Percentiles rank a stretch among this genome's conserved stretches.
Evolutionary conservation across 2,888 invertebrate species (phyloP).

Genomic region (Halictus quadricinctus): DNA sequence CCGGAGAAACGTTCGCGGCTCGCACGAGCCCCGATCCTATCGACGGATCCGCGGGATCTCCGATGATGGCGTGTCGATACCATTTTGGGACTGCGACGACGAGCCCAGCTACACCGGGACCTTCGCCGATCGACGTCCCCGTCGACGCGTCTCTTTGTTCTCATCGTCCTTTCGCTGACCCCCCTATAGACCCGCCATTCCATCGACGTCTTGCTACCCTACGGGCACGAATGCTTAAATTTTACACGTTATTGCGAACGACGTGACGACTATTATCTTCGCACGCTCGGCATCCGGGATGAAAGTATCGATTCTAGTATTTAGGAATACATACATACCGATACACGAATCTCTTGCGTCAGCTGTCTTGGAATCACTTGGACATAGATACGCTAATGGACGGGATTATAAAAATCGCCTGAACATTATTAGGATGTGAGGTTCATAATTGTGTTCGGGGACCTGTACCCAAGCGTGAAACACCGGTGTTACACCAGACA

Average conservation of each 20-base stretch:
- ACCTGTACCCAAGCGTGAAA: too few relatives aligned
- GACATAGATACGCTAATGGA: not conserved
- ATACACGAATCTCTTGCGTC: constrained; percentile 39
- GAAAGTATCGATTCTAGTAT: constrained; percentile 45
- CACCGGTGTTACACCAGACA: too few relatives aligned
- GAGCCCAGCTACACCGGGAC: constrained; percentile 18
- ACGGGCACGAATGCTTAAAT: constrained; percentile 34
- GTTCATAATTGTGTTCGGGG: not conserved
- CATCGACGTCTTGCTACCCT: constrained; percentile 19
- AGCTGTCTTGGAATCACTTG: constrained; percentile 27
- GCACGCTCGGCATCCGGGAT: constrained; percentile 39
- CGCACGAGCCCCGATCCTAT: constrained; percentile 19
- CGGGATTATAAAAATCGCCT: not conserved
- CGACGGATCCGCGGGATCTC: constrained; percentile 7
- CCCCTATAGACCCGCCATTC: not conserved
- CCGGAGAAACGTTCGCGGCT: constrained; percentile 29
- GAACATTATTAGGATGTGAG: not conserved
- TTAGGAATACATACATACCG: constrained; percentile 47
- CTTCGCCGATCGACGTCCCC: constrained; percentile 7
- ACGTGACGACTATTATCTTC: constrained; percentile 37
- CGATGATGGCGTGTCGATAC: constrained; percentile 35
- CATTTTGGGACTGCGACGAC: constrained; percentile 17
- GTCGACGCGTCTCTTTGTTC: constrained; percentile 20
- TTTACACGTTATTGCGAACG: constrained; percentile 33
- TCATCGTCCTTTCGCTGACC: not conserved